Evolutionary conservation across 2,113 vertebrate genomes (phyloP).

Genomic region (Uria aalge): DNA sequence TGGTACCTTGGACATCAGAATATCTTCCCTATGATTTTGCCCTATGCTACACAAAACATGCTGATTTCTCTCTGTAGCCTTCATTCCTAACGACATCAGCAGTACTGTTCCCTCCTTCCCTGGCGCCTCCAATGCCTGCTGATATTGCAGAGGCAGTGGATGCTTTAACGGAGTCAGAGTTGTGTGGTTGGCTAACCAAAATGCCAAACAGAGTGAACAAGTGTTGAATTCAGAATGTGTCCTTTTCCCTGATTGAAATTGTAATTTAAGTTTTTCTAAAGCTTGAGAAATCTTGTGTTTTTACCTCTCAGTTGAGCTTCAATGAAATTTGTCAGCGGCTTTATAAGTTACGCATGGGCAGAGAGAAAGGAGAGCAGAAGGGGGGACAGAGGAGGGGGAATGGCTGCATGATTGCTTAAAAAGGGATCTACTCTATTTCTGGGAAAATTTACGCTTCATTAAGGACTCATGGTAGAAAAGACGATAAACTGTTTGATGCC

Average conservation of each 20-base stretch:
- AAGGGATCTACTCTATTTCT: neutral
- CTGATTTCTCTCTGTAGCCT: neutral
- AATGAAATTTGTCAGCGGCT: neutral
- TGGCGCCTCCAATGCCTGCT: neutral
- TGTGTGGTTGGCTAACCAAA: neutral
- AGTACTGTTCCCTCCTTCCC: neutral
- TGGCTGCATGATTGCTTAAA: neutral
- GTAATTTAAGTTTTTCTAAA: neutral
- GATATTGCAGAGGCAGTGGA: neutral
- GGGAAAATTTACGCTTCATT: neutral
- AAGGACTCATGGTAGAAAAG: neutral
- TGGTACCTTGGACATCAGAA: neutral
- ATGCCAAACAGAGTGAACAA: neutral
- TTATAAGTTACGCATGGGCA: neutral
- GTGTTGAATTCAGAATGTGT: neutral
- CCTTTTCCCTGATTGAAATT: neutral
- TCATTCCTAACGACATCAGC: neutral
- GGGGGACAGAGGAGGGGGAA: neutral
- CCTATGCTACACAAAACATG: neutral
- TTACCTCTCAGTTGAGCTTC: neutral
- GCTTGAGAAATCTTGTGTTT: neutral
- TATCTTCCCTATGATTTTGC: neutral
- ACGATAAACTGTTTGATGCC: neutral
- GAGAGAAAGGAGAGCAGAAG: neutral
- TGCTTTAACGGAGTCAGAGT: neutral